These are phyloP conservation scores for Vollenhovia emeryi DNA, from an alignment of 1,140 invertebrate species.

Conservation along the genomic window DNA sequence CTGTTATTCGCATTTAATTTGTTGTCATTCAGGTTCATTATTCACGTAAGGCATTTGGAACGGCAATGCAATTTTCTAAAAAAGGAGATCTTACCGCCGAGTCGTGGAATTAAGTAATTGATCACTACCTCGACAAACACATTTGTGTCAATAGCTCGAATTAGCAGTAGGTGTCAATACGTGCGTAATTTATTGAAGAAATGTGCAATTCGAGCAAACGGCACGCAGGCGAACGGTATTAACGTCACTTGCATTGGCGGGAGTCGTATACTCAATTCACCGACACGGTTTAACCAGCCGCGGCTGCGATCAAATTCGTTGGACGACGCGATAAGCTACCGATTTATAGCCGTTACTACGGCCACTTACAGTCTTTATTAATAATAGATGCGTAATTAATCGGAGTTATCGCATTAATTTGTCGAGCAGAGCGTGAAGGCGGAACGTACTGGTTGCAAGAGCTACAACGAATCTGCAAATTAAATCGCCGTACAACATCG, in stretches of 20 bases:
- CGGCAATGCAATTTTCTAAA: neutral
- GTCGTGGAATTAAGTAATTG: conserved; percentile 32
- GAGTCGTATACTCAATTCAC: conserved; percentile 20
- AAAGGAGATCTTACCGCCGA: neutral
- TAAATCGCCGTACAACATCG: neutral
- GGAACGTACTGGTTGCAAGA: neutral
- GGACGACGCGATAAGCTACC: conserved; percentile 2
- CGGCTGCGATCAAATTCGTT: conserved; percentile 37
- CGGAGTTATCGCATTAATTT: conserved; percentile 29
- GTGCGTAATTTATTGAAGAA: conserved; percentile 35
- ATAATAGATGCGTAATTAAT: conserved; percentile 39
- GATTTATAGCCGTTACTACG: conserved; percentile 22
- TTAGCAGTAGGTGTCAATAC: conserved; percentile 32
- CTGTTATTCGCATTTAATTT: neutral
- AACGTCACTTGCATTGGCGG: conserved; percentile 18
- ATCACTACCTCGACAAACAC: conserved; percentile 9
- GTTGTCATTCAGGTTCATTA: conserved; percentile 7
- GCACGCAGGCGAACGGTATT: conserved; percentile 10
- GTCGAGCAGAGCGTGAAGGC: neutral
- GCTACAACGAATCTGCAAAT: neutral
- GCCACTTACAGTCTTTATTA: conserved; percentile 17
- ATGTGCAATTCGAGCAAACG: neutral
- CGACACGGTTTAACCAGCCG: conserved; percentile 12
- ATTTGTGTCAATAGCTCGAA: conserved; percentile 19
- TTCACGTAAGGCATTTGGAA: neutral